Evolutionary conservation across 2,797 vertebrate genomes (phyloP).

Genomic region (Onychomys arenicola): DNA sequence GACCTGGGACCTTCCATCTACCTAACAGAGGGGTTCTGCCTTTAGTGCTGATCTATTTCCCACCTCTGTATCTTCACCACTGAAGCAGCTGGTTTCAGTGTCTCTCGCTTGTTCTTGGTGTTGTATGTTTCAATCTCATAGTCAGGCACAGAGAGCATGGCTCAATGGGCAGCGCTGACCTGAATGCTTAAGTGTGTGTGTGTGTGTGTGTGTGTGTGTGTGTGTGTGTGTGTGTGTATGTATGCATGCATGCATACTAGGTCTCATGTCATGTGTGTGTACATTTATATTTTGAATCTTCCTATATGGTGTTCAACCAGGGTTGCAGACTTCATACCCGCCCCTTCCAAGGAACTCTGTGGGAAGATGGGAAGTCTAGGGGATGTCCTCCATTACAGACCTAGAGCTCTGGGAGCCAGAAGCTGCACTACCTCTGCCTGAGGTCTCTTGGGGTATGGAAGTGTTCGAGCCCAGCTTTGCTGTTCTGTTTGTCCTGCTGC

Average conservation of each 20-base stretch:
- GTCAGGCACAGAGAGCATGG: neutral
- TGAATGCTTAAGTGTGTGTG: neutral
- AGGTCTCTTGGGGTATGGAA: neutral
- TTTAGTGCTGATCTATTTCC: neutral
- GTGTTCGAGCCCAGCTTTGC: rapidly evolving
- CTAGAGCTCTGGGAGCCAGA: neutral
- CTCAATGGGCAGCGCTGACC: neutral
- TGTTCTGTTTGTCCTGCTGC: neutral
- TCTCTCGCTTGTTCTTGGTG: neutral
- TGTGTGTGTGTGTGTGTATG: neutral
- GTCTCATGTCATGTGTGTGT: no score
- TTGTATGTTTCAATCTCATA: neutral
- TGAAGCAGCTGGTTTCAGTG: neutral
- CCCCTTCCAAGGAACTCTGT: neutral
- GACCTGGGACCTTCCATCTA: neutral
- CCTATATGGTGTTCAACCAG: neutral
- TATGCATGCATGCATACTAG: neutral
- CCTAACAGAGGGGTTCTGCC: neutral
- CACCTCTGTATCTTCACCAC: neutral
- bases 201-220: neutral
- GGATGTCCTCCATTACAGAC: neutral
- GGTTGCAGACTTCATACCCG: no score
- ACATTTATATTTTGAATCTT: neutral
- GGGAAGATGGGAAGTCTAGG: neutral
- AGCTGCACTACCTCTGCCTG: rapidly evolving